Evolutionary conservation across 2,797 vertebrate species (phyloP), one percentile per base, ranked within the genome.

Genomic region (Artibeus lituratus): DNA sequence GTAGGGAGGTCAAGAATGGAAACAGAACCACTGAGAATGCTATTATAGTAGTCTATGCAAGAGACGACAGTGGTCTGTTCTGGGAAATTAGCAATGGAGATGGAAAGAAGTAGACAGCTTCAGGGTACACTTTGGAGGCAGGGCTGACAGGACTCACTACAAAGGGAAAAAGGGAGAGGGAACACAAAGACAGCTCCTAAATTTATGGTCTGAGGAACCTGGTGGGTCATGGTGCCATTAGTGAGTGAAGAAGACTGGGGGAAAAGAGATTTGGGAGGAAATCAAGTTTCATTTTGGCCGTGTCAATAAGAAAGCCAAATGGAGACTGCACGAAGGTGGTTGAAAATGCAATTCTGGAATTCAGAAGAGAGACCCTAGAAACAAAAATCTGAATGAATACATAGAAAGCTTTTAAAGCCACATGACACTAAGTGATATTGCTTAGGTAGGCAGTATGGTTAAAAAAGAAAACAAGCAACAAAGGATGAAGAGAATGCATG

Each of bases 311-410:
- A 80, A 72, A 92, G 87, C 55, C 39, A 84, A 84, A 39, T 49
- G 44, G 29, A 37, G 7, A 95, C 24, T 90, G 51, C 44, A 83
- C 35, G n/a, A 81, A 96, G 39, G 37, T 42, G 93, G 22, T 35
- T 32, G 22, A 78, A 91, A 93, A 86, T 67, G 26, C 78, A 93
- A 87, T 86, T 59, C 49, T 91, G 29, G 55, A 95, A 94, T 57
- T 87, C 69, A 77, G 18, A n/a, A 59, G 42, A 82, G 16, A 69
- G 7, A 51, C 42, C 22, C 22, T 73, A 29, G 47, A 51, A 55
- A 87, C 37, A 94, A 95, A 86, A 89, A 65, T 65, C 18, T 86
- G 70, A 90, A 51, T 84, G 19, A 74, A 59, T 80, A 69, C 42
- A 83, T 0, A 93, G 53, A 82, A 26, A 10, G 22, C 44, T 90